Percentiles rank a stretch among this genome's conserved stretches.
These are phyloP conservation scores for Eledone cirrhosa DNA, from an alignment of 2,888 invertebrate species.

Conservation along the genomic window DNA sequence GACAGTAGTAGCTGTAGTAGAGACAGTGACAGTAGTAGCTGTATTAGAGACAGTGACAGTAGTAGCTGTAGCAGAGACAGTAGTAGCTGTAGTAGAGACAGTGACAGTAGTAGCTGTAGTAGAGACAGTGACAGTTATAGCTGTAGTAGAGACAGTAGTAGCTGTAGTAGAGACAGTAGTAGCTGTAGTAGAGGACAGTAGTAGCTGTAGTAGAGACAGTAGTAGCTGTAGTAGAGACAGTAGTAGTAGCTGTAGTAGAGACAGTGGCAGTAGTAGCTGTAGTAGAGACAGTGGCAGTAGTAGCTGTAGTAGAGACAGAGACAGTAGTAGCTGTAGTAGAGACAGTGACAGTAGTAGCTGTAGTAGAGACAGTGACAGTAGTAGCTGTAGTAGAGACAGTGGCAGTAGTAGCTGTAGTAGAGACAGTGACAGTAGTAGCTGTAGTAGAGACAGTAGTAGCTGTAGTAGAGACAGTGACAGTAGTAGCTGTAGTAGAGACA, in stretches of 20 bases:
- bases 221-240: background rate
- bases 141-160: too few relatives aligned
- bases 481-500: conserved; percentile 15
- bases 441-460: conserved; percentile 19
- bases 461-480: background rate
- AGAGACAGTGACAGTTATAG: background rate
- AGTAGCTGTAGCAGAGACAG: background rate
- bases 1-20: background rate
- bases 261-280: too few relatives aligned
- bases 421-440: background rate
- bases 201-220: background rate
- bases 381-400: background rate
- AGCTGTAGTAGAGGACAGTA: background rate
- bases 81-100: conserved; percentile 12
- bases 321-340: background rate
- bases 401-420: background rate
- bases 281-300: too few relatives aligned
- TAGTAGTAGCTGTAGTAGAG: too few relatives aligned
- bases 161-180: background rate
- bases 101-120: conserved; percentile 19
- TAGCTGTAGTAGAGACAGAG: too few relatives aligned
- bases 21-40: background rate
- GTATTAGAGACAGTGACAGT: background rate
- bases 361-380: background rate
- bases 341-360: background rate